Conservation (phyloP, 1,140 invertebrate genomes). For the Hydropsyche tenuis region DNA sequence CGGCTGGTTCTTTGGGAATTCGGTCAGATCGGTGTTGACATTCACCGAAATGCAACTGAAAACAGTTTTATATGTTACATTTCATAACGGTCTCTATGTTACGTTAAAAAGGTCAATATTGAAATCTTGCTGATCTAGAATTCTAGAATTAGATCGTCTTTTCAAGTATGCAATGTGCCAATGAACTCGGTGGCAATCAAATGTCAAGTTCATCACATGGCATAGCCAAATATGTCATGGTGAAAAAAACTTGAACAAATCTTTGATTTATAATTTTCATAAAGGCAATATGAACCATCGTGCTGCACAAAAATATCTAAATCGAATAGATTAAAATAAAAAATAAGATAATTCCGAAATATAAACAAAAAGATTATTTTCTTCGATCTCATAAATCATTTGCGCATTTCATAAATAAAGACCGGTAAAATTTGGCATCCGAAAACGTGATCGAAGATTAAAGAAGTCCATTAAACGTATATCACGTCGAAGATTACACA, state of each 20-base stretch:
- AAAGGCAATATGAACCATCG: too few relatives aligned
- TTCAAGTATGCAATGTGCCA: slow-evolving; percentile 25
- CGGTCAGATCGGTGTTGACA: not conserved
- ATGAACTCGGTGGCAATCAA: slow-evolving; percentile 36
- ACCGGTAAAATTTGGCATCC: not conserved
- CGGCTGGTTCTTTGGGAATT: too few relatives aligned
- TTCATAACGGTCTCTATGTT: slow-evolving; percentile 30
- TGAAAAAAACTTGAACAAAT: too few relatives aligned
- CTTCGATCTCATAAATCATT: too few relatives aligned
- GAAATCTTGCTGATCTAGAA: slow-evolving; percentile 7
- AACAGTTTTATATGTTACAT: not conserved
- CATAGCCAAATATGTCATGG: not conserved
- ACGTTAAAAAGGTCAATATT: slow-evolving; percentile 36
- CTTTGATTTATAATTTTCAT: too few relatives aligned
- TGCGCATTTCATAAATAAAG: not conserved
- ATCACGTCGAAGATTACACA: slow-evolving; percentile 17
- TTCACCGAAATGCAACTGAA: slow-evolving; percentile 12
- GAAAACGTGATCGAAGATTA: slow-evolving; percentile 15
- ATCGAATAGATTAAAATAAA: too few relatives aligned
- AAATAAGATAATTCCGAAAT: too few relatives aligned
- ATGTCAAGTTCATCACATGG: slow-evolving; percentile 21
- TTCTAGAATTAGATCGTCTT: slow-evolving; percentile 26
- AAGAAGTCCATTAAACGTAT: slow-evolving; percentile 5
- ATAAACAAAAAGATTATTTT: too few relatives aligned
- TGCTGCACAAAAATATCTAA: too few relatives aligned